These are phyloP conservation scores for Puntigrus tetrazona DNA, from an alignment of 2,113 vertebrate genomes.

Conservation along the genomic window DNA sequence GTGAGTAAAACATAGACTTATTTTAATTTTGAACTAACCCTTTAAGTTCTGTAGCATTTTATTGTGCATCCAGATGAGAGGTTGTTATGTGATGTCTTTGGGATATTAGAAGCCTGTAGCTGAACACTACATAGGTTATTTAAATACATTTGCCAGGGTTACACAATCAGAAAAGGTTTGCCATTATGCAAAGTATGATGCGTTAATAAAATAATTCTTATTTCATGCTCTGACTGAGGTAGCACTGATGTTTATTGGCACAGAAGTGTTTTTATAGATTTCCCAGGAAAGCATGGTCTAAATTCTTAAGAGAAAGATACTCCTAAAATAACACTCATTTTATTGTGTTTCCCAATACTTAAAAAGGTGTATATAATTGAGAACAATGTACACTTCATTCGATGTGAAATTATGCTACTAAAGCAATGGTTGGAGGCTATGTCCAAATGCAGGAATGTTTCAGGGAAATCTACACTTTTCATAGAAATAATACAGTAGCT, in stretches of 20 bases:
- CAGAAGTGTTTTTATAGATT: not conserved
- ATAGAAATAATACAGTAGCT: not conserved
- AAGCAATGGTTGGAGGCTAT: not conserved
- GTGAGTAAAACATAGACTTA: too few species aligned
- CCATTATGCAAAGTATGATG: not conserved
- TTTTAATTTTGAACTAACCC: too few species aligned
- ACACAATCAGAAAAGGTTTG: not conserved
- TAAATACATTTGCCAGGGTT: not conserved
- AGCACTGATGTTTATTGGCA: not conserved
- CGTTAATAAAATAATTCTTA: not conserved
- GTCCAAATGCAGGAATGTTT: not conserved
- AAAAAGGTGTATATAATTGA: not conserved
- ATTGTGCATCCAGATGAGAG: not conserved
- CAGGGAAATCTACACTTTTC: not conserved
- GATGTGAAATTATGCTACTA: not conserved
- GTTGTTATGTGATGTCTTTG: not conserved
- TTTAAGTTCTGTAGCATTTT: not conserved
- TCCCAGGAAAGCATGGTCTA: not conserved
- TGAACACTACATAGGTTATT: not conserved
- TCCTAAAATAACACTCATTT: not conserved
- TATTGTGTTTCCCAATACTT: not conserved
- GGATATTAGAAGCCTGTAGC: too few species aligned
- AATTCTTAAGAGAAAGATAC: not conserved
- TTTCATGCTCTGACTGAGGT: not conserved
- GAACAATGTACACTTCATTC: not conserved